Evolutionary conservation across 2,113 vertebrate species (phyloP).

Genomic region (Tachuris rubrigastra): DNA sequence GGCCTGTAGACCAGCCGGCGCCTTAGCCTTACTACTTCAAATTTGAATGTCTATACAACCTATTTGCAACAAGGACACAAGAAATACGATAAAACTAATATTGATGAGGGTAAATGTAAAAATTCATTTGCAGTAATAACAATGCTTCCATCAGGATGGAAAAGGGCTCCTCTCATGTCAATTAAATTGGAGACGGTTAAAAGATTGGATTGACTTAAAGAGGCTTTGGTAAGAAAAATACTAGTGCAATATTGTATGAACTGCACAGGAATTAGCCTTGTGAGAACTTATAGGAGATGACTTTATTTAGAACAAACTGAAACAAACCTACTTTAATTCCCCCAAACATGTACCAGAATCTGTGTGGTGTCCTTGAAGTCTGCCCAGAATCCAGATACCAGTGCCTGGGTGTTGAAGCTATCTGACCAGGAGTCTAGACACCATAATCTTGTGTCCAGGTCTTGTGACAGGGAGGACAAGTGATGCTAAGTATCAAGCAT

Average conservation of each 20-base stretch:
- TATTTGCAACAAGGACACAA: too few species aligned
- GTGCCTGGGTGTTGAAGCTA: background rate
- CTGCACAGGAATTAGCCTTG: background rate
- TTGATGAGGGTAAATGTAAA: background rate
- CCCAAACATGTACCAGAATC: background rate
- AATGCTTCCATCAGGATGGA: background rate
- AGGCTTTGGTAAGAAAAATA: background rate
- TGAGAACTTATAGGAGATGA: background rate
- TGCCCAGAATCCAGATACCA: background rate
- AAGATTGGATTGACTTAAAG: background rate
- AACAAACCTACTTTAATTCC: background rate
- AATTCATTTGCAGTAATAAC: background rate
- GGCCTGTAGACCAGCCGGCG: too few species aligned
- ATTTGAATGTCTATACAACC: too few species aligned
- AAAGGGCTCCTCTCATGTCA: background rate
- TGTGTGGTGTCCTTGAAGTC: background rate
- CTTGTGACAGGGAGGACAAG: background rate
- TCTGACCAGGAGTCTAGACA: background rate
- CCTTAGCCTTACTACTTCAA: too few species aligned
- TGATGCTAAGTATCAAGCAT: background rate
- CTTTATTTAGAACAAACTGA: background rate
- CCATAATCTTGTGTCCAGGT: background rate
- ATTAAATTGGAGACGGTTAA: background rate
- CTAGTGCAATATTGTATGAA: background rate
- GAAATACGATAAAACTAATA: background rate